A percentile compares a stretch with the other conserved stretches of the same genome.
These are phyloP conservation scores for Budorcas taxicolor DNA, from an alignment of 2,113 vertebrate species.

Conservation along the genomic window DNA sequence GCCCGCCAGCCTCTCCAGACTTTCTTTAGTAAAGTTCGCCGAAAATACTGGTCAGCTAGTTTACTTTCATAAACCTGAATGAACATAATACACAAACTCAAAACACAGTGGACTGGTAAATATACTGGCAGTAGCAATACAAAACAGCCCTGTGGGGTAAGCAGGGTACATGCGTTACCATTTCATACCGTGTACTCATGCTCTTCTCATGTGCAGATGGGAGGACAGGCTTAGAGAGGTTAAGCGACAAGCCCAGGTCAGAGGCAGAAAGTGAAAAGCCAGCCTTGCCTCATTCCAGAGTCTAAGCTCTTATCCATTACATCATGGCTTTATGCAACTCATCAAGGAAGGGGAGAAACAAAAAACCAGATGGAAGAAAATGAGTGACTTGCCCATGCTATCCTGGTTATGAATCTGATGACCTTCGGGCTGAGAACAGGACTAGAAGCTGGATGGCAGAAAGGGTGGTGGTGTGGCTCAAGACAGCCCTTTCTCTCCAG, in stretches of 20 bases:
- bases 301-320: neutral
- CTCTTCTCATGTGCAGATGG: neutral
- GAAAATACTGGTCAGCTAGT: slow-evolving; percentile 86
- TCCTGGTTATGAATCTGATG: neutral
- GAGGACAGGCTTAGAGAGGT: neutral
- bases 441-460: neutral
- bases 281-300: neutral
- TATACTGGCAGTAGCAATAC: neutral
- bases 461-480: neutral
- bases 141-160: neutral
- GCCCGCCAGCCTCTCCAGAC: slow-evolving; percentile 89
- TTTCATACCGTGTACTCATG: neutral
- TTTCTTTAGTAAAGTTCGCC: slow-evolving; percentile 86
- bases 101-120: neutral
- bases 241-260: neutral
- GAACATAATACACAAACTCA: neutral
- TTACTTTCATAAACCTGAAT: slow-evolving; percentile 81
- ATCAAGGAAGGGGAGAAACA: neutral
- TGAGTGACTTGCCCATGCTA: neutral
- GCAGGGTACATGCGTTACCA: neutral
- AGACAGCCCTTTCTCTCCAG: neutral
- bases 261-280: neutral
- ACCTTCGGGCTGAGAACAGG: neutral
- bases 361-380: neutral
- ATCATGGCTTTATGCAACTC: neutral